phyloP scores from a whole-genome alignment of 2,888 invertebrate genomes.

The Rapana venosa region DNA sequence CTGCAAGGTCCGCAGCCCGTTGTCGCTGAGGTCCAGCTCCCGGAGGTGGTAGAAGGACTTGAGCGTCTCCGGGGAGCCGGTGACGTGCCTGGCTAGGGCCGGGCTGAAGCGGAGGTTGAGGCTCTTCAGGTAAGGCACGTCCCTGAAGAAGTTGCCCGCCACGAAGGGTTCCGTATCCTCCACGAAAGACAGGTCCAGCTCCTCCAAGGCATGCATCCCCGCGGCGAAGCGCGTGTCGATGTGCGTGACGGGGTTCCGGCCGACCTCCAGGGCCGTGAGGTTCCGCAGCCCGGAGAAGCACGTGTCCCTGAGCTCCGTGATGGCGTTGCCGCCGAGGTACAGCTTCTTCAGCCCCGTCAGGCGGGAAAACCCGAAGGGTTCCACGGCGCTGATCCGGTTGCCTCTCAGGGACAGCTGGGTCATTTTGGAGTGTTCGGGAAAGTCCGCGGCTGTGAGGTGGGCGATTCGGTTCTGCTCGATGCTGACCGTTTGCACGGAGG shows the following conservation, averaged over 20 bases:
- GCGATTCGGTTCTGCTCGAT: constrained; percentile 86
- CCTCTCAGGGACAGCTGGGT: constrained; percentile 75
- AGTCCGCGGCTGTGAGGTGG: constrained; percentile 63
- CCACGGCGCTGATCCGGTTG: constrained; percentile 55
- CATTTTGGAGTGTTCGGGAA: constrained; percentile 64
- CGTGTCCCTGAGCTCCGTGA: constrained; percentile 53
- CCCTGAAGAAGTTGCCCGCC: constrained; percentile 59
- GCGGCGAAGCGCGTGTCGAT: constrained; percentile 58
- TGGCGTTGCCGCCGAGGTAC: constrained; percentile 58
- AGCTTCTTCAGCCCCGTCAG: constrained; percentile 53
- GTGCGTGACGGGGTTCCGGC: constrained; percentile 56
- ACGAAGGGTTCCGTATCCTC: constrained; percentile 52
- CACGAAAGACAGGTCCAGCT: constrained; percentile 60
- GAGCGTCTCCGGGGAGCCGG: constrained; percentile 51
- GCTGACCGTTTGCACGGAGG: constrained; percentile 86
- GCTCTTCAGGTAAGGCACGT: constrained; percentile 51
- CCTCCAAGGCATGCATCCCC: constrained; percentile 55
- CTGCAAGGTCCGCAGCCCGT: constrained; percentile 55
- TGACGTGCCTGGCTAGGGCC: constrained; percentile 54
- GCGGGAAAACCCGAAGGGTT: constrained; percentile 53
- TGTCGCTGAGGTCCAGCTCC: constrained; percentile 60
- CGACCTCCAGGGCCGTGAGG: constrained; percentile 59
- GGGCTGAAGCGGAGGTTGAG: constrained; percentile 62
- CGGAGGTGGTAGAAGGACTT: constrained; percentile 52
- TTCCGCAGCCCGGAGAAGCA: constrained; percentile 57